These are phyloP conservation scores for Rhinichthys klamathensis DNA, from an alignment of 2,113 vertebrate species.

Conservation along the genomic window DNA sequence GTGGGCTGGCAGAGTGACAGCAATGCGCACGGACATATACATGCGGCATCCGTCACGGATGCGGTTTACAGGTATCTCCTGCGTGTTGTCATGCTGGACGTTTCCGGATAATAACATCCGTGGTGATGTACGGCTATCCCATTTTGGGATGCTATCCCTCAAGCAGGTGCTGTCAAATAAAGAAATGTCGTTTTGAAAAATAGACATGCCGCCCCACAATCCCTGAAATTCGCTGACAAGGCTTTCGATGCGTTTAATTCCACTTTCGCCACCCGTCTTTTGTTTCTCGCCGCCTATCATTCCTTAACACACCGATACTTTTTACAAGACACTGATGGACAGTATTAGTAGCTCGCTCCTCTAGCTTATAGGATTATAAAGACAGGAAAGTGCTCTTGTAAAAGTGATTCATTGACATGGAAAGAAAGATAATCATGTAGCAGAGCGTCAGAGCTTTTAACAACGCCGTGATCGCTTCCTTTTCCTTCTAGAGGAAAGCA, in stretches of 20 bases:
- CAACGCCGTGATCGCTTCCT: background rate
- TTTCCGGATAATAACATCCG: slow-evolving; percentile 22
- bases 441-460: slow-evolving; percentile 27
- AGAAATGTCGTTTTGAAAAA: slow-evolving; percentile 8
- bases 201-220: background rate
- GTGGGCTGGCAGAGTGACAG: slow-evolving; percentile 70
- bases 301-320: slow-evolving; percentile 23
- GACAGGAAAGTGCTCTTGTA: slow-evolving; percentile 33
- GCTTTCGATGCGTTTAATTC: background rate
- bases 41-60: background rate
- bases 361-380: slow-evolving; percentile 34
- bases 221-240: background rate
- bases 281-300: slow-evolving; percentile 6
- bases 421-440: slow-evolving; percentile 25
- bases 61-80: background rate
- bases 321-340: slow-evolving; percentile 40
- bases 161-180: slow-evolving; percentile 28
- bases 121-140: background rate
- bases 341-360: slow-evolving; percentile 18
- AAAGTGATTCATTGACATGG: slow-evolving; percentile 25
- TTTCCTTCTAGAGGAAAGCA: background rate
- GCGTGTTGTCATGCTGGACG: background rate
- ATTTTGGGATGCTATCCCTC: slow-evolving; percentile 10
- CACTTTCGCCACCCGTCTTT: slow-evolving; percentile 6
- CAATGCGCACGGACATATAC: slow-evolving; percentile 3